Base-by-base conservation (phyloP, 2,113 vertebrate species). In the Hyperopisus bebe region DNA sequence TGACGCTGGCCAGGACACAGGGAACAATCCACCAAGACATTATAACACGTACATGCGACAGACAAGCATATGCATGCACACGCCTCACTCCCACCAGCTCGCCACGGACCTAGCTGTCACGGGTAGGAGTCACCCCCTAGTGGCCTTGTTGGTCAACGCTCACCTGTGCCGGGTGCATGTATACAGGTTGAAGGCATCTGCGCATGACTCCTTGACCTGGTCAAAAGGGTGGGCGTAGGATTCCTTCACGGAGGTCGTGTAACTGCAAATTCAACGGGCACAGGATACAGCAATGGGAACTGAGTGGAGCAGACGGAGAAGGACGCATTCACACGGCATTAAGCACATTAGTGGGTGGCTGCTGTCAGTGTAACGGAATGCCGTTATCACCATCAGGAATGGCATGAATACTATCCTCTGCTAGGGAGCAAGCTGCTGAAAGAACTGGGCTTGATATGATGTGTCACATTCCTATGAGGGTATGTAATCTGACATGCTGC, bases 241-340 rank as follows among this genome's bases (percentile, higher is more conserved):
- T 90, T 98, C 97, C 92, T 98, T 98, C 85, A 95, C 97, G 0
- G 96, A 95, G 5, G 94, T 97, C 3, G 97, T 97, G 92, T 96
- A 99, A 92, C 98, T 99, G 94, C 0, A 5, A 21, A 53, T 9
- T 11, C 89, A 87, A 87, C 7, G 42, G 17, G 48, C 7, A 66
- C 6, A 21, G 24, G 24, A 86, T 86, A 31, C n/a, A 53, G 7
- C 46, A 31, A 5, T 9, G n/a, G 10, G 39, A 31, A 31, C 5
- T 27, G 44, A 50, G n/a, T 15, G 2, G 27, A 27, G 11, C 55
- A 62, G 55, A 2, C 2, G 24, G 8, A n/a, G 6, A 8, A 11
- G 62, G 62, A 3, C 10, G 15, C 31, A 17, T 80, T 80, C 35
- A 42, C 74, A 80, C 31, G 6, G 74, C 74, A 80, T 42, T 21